Evolutionary conservation across 2,888 invertebrate species (phyloP).

Genomic region (Protula sp.): DNA sequence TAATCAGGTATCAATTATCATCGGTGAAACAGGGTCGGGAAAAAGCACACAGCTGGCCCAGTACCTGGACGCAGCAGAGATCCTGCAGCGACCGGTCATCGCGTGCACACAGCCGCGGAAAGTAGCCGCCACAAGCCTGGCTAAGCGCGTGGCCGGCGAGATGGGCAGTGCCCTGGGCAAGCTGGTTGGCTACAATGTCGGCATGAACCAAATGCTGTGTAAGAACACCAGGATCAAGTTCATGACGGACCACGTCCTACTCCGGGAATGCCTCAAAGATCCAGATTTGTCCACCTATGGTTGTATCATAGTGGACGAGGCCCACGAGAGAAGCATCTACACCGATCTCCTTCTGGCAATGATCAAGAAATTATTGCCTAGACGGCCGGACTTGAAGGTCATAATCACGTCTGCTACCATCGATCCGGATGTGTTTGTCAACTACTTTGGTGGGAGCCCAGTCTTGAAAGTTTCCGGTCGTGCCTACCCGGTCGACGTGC

Average conservation of each 20-base stretch:
- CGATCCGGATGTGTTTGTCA: constrained; percentile 42
- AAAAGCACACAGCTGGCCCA: too few species aligned
- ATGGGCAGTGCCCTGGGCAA: constrained; percentile 37
- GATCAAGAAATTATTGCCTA: constrained; percentile 36
- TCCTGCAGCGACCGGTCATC: constrained; percentile 30
- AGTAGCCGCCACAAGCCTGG: constrained; percentile 50
- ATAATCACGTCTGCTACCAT: constrained; percentile 53
- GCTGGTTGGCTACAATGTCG: constrained; percentile 41
- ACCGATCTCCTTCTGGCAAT: constrained; percentile 52
- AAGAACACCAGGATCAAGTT: constrained; percentile 39
- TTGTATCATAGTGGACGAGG: constrained; percentile 52
- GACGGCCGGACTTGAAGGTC: constrained; percentile 41
- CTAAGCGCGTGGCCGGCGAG: constrained; percentile 47
- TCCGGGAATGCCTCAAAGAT: constrained; percentile 46
- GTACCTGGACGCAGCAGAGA: constrained; percentile 42
- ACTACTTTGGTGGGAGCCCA: constrained; percentile 41
- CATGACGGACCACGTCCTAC: constrained; percentile 48
- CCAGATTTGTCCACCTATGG: constrained; percentile 28
- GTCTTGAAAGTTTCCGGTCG: constrained; percentile 45
- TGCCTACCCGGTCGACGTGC: constrained; percentile 47
- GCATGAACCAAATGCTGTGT: constrained; percentile 28
- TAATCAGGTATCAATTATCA: constrained; percentile 49
- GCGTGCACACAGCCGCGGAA: constrained; percentile 53
- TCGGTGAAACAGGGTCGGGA: too few species aligned
- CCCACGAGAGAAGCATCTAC: constrained; percentile 51